phyloP scores from a whole-genome alignment of 2,113 vertebrate species.

The Calyptomena viridis region DNA sequence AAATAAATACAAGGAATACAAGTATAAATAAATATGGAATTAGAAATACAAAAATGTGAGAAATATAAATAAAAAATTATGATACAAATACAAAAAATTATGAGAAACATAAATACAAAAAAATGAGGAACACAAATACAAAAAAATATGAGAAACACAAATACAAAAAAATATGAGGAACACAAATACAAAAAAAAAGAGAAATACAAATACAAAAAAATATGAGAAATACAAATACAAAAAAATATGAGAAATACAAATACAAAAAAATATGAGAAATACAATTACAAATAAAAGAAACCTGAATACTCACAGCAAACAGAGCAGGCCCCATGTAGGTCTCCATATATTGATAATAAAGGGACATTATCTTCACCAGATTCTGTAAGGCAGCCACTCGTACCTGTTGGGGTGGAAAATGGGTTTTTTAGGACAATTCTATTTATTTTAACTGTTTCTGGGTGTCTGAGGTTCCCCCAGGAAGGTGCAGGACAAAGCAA shows the following conservation, averaged over 20 bases:
- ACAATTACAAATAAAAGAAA: background rate
- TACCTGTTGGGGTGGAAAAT: conserved; percentile 72
- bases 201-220: too few relatives aligned
- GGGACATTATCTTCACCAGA: conserved; percentile 98
- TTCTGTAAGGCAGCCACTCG: conserved; percentile 97
- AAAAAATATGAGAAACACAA: too few relatives aligned
- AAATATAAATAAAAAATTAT: background rate
- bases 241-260: background rate
- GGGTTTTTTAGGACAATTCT: fast-evolving
- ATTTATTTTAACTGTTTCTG: fast-evolving
- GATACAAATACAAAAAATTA: too few relatives aligned
- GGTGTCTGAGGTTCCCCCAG: background rate
- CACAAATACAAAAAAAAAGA: too few relatives aligned
- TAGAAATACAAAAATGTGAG: background rate
- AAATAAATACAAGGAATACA: too few relatives aligned
- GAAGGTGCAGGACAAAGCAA: too few relatives aligned
- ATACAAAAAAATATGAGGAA: too few relatives aligned
- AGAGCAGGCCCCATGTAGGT: conserved; percentile 98
- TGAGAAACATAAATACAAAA: too few relatives aligned
- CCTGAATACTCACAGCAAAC: conserved; percentile 86
- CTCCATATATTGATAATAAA: conserved; percentile 99
- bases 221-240: background rate
- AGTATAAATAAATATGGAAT: too few relatives aligned
- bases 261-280: background rate
- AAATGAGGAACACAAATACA: too few relatives aligned